Conservation (phyloP, 1,140 invertebrate genomes). For the Bathynomus jamesi region DNA sequence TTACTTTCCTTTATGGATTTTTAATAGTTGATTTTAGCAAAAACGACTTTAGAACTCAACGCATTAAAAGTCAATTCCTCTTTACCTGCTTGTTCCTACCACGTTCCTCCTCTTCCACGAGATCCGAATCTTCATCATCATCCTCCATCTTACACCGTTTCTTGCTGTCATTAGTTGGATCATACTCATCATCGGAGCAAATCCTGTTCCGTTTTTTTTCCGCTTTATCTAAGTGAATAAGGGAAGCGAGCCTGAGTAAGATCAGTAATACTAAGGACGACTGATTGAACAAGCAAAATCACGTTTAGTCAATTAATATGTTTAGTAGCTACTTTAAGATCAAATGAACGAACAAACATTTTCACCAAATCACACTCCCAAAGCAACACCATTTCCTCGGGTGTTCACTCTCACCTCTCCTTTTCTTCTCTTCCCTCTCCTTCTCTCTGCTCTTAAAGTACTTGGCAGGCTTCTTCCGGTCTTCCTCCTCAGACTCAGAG, state of each 20-base stretch:
- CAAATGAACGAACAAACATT: too few species aligned
- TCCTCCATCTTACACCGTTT: slow-evolving; percentile 18
- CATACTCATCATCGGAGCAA: slow-evolving; percentile 30
- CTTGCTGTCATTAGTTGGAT: slow-evolving; percentile 23
- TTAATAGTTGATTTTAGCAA: too few species aligned
- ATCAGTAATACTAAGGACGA: background rate
- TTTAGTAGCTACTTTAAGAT: too few species aligned
- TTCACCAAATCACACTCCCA: too few species aligned
- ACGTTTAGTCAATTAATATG: too few species aligned
- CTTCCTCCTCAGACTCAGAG: slow-evolving; percentile 49
- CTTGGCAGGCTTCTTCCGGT: slow-evolving; percentile 44
- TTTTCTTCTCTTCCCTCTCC: slow-evolving; percentile 41
- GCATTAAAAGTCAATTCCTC: too few species aligned
- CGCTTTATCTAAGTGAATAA: slow-evolving; percentile 27
- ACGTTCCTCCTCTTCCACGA: background rate
- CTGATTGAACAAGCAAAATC: background rate
- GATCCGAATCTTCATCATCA: slow-evolving; percentile 15
- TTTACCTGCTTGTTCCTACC: background rate
- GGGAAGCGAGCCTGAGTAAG: background rate
- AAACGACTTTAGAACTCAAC: background rate
- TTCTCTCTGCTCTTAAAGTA: slow-evolving; percentile 47
- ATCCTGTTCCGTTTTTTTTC: slow-evolving; percentile 28
- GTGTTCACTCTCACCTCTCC: slow-evolving; percentile 38
- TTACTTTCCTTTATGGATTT: too few species aligned
- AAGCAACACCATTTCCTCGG: too few species aligned